Base-by-base conservation (phyloP, 2,113 vertebrate species). In the Tretioscincus oriximinensis region DNA sequence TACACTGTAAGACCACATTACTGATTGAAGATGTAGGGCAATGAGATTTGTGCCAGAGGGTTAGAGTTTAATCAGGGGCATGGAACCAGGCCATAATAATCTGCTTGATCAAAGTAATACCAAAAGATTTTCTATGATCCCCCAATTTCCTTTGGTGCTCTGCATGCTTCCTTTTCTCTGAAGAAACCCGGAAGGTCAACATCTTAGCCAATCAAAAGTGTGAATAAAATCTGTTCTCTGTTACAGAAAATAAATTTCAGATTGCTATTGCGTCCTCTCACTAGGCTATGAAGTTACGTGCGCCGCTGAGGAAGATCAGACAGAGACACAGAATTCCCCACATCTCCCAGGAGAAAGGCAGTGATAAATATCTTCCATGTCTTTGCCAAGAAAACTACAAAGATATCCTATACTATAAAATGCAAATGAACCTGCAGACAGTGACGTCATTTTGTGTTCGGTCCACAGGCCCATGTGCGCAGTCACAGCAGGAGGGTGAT, bases 31-130 rank as follows among this genome's bases (percentile, higher is more conserved):
- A 69, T 18, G 45, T 51, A 81, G 65, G 61, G 47, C 65, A 76
- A 76, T 47, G 65, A 60, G 80, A 76, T 69, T 41, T 81, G 61
- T 76, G 35, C 45, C 61, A 12, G 9, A 47, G 51, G 72, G 72
- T 29, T 76, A 69, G 72, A 47, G 73, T 76, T 76, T 76, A 81
- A 76, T 81, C 80, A 76, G 29, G 49, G 11, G 51, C 41, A 65
- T 54, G 24, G 31, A 12, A 24, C 20, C n/a, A 8, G 69, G 49
- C 20, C 29, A 75, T 18, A 18, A 20, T 76, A 76, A 81, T 68
- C 64, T 68, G 10, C 64, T 75, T 81, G 73, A 54, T 47, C 61
- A 54, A 51, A 9, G 9, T 16, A 10, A 29, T 70, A 49, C 31
- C 41, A 5, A 54, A 18, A 64, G 73, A 74, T 67, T 45, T 47